These are phyloP conservation scores for Sussaba pulchella DNA, from an alignment of 2,888 invertebrate genomes.

Conservation along the genomic window DNA sequence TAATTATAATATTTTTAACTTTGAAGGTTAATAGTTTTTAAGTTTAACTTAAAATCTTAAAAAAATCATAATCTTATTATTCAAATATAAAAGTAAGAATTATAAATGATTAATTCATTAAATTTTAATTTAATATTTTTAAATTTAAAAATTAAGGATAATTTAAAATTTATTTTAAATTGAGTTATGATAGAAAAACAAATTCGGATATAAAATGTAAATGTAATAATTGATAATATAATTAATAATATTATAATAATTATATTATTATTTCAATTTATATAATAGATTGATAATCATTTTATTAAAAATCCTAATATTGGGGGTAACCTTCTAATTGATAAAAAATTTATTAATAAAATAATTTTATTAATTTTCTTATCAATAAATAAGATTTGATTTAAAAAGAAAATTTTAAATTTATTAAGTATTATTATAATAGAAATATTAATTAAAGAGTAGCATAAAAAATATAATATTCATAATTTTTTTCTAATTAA, in stretches of 20 bases:
- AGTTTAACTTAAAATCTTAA: conserved; percentile 86
- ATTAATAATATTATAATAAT: conserved; percentile 40
- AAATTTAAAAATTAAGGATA: conserved; percentile 77
- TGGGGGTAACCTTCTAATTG: conserved; percentile 62
- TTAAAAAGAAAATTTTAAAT: conserved; percentile 85
- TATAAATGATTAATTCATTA: conserved; percentile 82
- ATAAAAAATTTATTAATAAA: conserved; percentile 69
- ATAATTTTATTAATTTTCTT: conserved; percentile 80
- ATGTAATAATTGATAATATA: conserved; percentile 53
- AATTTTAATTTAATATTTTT: conserved; percentile 85
- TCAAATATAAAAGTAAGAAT: conserved; percentile 82
- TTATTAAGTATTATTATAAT: conserved; percentile 85
- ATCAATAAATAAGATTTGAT: conserved; percentile 84
- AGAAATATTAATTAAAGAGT: conserved; percentile 84
- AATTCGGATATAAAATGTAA: conserved; percentile 74
- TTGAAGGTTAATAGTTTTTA: conserved; percentile 88
- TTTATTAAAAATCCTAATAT: conserved; percentile 77
- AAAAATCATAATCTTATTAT: conserved; percentile 81
- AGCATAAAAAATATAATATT: conserved; percentile 85
- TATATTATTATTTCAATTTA: conserved; percentile 47
- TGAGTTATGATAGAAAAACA: conserved; percentile 84
- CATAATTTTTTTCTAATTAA: conserved; percentile 83
- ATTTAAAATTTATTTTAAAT: conserved; percentile 82
- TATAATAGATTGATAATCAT: conserved; percentile 83
- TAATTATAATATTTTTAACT: conserved; percentile 86